A percentile compares a stretch with the other conserved stretches of the same genome.
Evolutionary conservation across 2,797 vertebrate species (phyloP).

Genomic region (Leptodactylus fallax): DNA sequence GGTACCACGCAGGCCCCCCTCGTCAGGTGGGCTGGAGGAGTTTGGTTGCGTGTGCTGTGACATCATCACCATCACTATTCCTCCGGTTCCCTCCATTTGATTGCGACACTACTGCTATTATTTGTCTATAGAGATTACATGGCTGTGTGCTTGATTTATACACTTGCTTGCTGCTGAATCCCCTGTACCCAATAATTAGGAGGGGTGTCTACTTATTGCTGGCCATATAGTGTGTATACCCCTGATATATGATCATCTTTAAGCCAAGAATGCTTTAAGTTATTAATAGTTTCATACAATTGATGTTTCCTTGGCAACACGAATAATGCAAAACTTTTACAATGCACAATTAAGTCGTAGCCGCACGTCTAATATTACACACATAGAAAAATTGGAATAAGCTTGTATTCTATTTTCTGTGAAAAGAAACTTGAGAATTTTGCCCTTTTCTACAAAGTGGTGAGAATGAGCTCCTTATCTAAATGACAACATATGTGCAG

Average conservation of each 20-base stretch:
- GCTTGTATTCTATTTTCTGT: not conserved
- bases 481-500: not conserved
- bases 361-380: not conserved
- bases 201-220: too few relatives aligned
- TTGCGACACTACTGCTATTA: too few relatives aligned
- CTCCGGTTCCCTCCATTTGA: too few relatives aligned
- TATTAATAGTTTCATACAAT: not conserved
- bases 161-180: too few relatives aligned
- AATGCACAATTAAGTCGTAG: not conserved
- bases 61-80: too few relatives aligned
- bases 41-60: too few relatives aligned
- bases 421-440: slow-evolving; percentile 9
- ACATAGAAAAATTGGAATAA: not conserved
- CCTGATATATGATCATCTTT: not conserved
- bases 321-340: not conserved
- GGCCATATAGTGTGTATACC: not conserved
- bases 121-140: too few relatives aligned
- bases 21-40: too few relatives aligned
- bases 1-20: too few relatives aligned
- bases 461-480: slow-evolving; percentile 11
- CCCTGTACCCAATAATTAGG: too few relatives aligned
- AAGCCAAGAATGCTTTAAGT: not conserved
- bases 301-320: not conserved
- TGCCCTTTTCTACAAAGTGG: not conserved
- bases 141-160: too few relatives aligned